A percentile compares a stretch with the other conserved stretches of the same genome.
These are phyloP conservation scores for Barbus barbus DNA, from an alignment of 2,113 vertebrate genomes.

Conservation along the genomic window DNA sequence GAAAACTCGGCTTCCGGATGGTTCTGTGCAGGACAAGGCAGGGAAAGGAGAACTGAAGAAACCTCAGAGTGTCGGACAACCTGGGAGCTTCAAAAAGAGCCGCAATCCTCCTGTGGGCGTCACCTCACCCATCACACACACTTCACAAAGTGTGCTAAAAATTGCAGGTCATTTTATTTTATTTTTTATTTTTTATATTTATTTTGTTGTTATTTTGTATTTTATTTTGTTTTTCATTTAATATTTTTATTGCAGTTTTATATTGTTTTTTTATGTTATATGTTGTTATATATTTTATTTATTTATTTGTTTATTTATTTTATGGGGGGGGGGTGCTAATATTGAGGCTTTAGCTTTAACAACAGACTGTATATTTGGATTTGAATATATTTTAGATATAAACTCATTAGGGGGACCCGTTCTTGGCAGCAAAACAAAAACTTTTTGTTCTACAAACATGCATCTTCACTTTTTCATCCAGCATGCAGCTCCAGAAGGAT, in stretches of 20 bases:
- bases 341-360: not conserved
- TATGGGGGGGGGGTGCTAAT: not conserved
- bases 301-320: not conserved
- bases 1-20: slow-evolving; percentile 76
- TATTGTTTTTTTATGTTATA: not conserved
- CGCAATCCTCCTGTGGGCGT: slow-evolving; percentile 90
- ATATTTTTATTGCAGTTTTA: not conserved
- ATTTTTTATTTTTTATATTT: too few species aligned
- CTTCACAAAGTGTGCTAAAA: slow-evolving; percentile 87
- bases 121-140: slow-evolving; percentile 96
- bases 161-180: slow-evolving; percentile 80
- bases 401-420: not conserved
- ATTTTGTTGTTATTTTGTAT: not conserved
- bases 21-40: slow-evolving; percentile 74
- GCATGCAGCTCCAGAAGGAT: slow-evolving; percentile 4
- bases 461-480: not conserved
- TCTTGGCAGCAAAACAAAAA: slow-evolving; percentile 32
- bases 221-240: not conserved
- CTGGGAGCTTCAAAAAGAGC: slow-evolving; percentile 84
- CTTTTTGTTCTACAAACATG: slow-evolving; percentile 36
- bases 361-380: not conserved
- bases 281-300: not conserved
- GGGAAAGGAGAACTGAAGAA: slow-evolving; percentile 84
- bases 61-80: slow-evolving; percentile 84
- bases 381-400: slow-evolving; percentile 9